A percentile compares a stretch with the other conserved stretches of the same genome.
These are phyloP conservation scores for Drosophila lini DNA, from an alignment of 1,140 invertebrate genomes.

Conservation along the genomic window DNA sequence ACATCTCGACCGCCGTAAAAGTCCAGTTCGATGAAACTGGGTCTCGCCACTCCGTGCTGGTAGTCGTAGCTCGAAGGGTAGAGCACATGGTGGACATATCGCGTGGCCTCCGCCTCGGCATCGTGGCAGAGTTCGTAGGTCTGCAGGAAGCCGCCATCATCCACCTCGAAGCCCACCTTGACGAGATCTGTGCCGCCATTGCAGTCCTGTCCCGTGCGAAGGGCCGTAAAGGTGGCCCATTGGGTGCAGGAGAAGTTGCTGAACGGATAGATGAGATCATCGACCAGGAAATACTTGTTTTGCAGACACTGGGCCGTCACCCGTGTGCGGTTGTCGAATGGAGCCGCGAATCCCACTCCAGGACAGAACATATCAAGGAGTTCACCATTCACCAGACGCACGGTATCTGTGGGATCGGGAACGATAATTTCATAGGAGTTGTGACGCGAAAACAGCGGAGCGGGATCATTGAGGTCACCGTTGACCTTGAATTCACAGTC, in stretches of 20 bases:
- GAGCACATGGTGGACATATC: slow-evolving; percentile 84
- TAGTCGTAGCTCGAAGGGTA: slow-evolving; percentile 70
- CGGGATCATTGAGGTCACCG: slow-evolving; percentile 75
- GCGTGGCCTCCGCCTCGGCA: slow-evolving; percentile 75
- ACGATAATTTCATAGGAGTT: slow-evolving; percentile 62
- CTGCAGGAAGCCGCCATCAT: slow-evolving; percentile 76
- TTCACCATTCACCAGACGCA: slow-evolving; percentile 67
- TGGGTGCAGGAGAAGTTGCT: slow-evolving; percentile 68
- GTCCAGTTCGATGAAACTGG: slow-evolving; percentile 62
- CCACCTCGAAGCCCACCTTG: slow-evolving; percentile 77
- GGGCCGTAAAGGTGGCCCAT: slow-evolving; percentile 71
- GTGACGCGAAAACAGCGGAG: slow-evolving; percentile 63
- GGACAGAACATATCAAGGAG: slow-evolving; percentile 76
- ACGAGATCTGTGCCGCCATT: slow-evolving; percentile 76
- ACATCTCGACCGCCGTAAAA: slow-evolving; percentile 81
- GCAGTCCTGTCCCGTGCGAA: slow-evolving; percentile 74
- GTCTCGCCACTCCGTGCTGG: slow-evolving; percentile 80
- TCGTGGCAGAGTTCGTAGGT: slow-evolving; percentile 85
- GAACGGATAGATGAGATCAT: slow-evolving; percentile 70
- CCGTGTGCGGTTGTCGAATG: slow-evolving; percentile 57
- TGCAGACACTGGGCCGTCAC: slow-evolving; percentile 76
- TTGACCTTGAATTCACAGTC: slow-evolving; percentile 76
- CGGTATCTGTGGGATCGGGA: slow-evolving; percentile 71
- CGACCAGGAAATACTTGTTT: slow-evolving; percentile 69
- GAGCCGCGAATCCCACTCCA: slow-evolving; percentile 50